Percentiles rank a stretch among this genome's conserved stretches.
Evolutionary conservation across 2,113 vertebrate genomes (phyloP).

Genomic region (Microcebus griseorufus): DNA sequence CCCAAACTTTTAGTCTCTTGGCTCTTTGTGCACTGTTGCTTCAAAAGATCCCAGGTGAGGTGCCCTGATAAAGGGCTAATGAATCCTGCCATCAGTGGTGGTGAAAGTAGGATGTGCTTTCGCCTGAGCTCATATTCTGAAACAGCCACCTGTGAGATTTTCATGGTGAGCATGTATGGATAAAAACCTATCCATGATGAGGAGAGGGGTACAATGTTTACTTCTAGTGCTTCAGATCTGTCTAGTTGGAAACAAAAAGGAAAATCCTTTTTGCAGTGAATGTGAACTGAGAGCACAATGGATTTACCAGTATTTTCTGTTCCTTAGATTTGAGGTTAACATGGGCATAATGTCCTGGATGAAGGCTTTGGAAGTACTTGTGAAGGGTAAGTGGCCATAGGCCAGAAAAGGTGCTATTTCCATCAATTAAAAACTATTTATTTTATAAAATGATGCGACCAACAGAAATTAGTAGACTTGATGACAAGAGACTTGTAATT

Average conservation of each 20-base stretch:
- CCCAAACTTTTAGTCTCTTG: not conserved
- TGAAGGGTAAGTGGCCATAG: not conserved
- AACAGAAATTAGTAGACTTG: not conserved
- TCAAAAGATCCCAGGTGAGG: not conserved
- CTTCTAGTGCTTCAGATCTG: not conserved
- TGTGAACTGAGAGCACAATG: not conserved
- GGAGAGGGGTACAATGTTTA: not conserved
- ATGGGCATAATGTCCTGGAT: not conserved
- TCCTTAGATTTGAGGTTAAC: not conserved
- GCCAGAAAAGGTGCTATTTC: not conserved
- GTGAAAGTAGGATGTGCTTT: not conserved
- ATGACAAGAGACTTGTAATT: not conserved
- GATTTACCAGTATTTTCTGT: not conserved
- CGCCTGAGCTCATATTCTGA: not conserved
- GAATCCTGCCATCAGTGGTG: not conserved
- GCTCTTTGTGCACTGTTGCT: not conserved
- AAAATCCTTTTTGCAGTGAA: not conserved
- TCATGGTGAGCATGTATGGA: not conserved
- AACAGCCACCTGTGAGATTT: not conserved
- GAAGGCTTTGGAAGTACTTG: constrained; percentile 26
- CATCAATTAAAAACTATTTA: not conserved
- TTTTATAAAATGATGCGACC: not conserved
- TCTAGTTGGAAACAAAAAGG: not conserved
- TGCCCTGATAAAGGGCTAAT: not conserved
- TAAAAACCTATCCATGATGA: not conserved